Evolutionary conservation across 2,888 invertebrate species (phyloP), one percentile per base, ranked within the genome.

Genomic region (Acrobasis repandana): DNA sequence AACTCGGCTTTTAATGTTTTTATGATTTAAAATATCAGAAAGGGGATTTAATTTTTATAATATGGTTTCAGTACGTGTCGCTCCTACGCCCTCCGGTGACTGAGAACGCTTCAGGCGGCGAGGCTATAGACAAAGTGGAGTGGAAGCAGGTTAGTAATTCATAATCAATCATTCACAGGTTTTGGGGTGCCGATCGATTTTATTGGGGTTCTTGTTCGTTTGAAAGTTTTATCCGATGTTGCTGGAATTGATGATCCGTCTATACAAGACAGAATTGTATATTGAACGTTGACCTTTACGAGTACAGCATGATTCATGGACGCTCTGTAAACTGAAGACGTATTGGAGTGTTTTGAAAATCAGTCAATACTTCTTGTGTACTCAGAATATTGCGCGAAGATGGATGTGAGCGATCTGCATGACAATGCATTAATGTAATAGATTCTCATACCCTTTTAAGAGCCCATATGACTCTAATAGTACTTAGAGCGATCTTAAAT

Each of bases 61-160:
- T 57, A 50, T 72, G 61, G 73, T 94, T 94, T 58, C 93, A 98
- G 97, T 98, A 97, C 83, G 94, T 96, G 58, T 98, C 98, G 2
- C 94, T 97, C 46, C 89, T 98, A 61, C 93, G 97, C 64, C 97
- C 98, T 28, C 98, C 98, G 6, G 93, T 97, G 51, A 93, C 93
- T 60, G 95, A 95, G 68, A 93, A 94, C 71, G 92, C 93, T 34
- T 93, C 94, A 58, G 93, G 94, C 28, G 93, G 94, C 9, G 96
- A 96, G 77, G 93, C 93, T 59, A 94, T 96, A 72, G 96, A 96
- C 82, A 96, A 96, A 86, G 94, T 95, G 62, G 98, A 98, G 88
- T 97, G 97, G 97, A 96, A 97, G 86, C 97, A 97, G 95, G 97
- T 97, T 85, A 88, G 89, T 81, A 66, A 67, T 68, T 67, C 69